Evolutionary conservation across 2,797 vertebrate species (phyloP).

Genomic region (Tenualosa ilisha): DNA sequence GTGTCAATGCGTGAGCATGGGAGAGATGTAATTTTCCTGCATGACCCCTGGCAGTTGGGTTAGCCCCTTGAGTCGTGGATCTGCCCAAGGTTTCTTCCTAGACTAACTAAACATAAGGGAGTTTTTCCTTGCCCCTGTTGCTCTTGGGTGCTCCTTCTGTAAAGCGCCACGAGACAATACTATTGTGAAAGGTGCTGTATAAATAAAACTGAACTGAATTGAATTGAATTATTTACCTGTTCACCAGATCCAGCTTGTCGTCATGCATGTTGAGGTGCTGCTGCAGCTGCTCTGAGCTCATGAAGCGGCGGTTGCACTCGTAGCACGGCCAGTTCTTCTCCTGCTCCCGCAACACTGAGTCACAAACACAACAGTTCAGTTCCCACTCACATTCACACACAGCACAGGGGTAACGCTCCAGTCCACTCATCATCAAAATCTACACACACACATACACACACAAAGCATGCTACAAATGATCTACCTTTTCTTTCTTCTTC

Average conservation of each 20-base stretch:
- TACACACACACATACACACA: neutral
- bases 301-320: slow-evolving; percentile 93
- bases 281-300: slow-evolving; percentile 96
- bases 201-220: too few relatives aligned
- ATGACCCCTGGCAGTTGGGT: too few relatives aligned
- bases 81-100: too few relatives aligned
- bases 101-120: too few relatives aligned
- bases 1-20: neutral
- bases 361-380: neutral
- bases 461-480: neutral
- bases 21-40: too few relatives aligned
- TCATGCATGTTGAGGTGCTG: slow-evolving; percentile 98
- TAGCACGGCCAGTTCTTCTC: slow-evolving; percentile 99
- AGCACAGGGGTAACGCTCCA: neutral
- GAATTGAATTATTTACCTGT: slow-evolving; percentile 72
- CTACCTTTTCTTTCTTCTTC: slow-evolving; percentile 96
- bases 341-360: slow-evolving; percentile 90
- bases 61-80: too few relatives aligned
- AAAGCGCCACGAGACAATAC: too few relatives aligned
- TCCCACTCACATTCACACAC: neutral
- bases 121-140: too few relatives aligned
- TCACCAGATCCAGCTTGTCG: slow-evolving; percentile 90
- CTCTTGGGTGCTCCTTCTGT: too few relatives aligned
- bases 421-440: neutral
- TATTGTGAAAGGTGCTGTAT: too few relatives aligned